phyloP scores from a whole-genome alignment of 1,140 invertebrate genomes.

The Drosophila bifasciata region DNA sequence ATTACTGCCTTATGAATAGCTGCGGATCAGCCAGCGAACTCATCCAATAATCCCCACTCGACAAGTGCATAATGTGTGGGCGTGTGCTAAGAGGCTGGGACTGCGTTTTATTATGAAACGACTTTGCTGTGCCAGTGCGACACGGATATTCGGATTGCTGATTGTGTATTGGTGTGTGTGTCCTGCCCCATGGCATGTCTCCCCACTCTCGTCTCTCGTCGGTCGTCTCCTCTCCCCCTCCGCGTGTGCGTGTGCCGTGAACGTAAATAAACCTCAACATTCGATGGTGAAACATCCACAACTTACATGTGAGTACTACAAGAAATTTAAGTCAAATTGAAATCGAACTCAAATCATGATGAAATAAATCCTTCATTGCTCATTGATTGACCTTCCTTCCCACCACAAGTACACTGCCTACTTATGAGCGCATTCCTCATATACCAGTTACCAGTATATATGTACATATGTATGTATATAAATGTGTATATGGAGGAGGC shows the following conservation, averaged over 20 bases:
- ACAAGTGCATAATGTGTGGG: conserved; percentile 46
- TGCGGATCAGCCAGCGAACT: conserved; percentile 19
- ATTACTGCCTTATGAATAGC: conserved; percentile 63
- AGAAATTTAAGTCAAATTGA: conserved; percentile 7
- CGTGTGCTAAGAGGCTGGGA: too few relatives aligned
- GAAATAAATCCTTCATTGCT: conserved; percentile 29
- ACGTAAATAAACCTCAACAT: conserved; percentile 73
- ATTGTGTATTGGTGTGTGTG: conserved; percentile 58
- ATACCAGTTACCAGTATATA: conserved; percentile 19
- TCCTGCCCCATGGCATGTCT: conserved; percentile 13
- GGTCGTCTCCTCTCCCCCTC: conserved; percentile 8
- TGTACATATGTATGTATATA: too few relatives aligned
- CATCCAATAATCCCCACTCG: conserved; percentile 4
- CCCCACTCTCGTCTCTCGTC: conserved; percentile 8
- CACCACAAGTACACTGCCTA: conserved; percentile 48
- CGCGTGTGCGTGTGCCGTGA: conserved; percentile 40
- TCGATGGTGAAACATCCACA: conserved; percentile 44
- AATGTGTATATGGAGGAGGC: too few relatives aligned
- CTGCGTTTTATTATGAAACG: conserved; percentile 62
- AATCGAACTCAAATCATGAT: conserved; percentile 27
- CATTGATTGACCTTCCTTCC: conserved; percentile 48
- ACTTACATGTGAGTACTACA: conserved; percentile 71
- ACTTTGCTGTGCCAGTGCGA: conserved; percentile 46
- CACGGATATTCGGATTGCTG: conserved; percentile 49
- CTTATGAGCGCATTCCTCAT: conserved; percentile 45